phyloP scores from a whole-genome alignment of 1,140 invertebrate species.

The Venustaconcha ellipsiformis region DNA sequence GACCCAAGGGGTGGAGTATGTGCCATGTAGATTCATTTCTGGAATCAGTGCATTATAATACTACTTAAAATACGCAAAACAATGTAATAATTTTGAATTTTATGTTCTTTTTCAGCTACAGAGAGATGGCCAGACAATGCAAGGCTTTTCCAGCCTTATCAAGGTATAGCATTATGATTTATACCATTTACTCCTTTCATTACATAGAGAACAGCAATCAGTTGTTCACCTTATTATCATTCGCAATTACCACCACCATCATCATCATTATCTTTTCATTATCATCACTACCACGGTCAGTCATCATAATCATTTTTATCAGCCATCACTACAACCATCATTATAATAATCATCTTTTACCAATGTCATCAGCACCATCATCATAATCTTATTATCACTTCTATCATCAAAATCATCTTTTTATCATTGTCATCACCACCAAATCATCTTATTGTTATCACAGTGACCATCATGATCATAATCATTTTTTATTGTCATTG shows the following conservation, averaged over 20 bases:
- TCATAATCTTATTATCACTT: neutral
- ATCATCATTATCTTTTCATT: neutral
- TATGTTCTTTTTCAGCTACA: conserved; percentile 69
- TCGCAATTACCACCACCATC: neutral
- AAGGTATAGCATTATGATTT: conserved; percentile 66
- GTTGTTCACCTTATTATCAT: neutral
- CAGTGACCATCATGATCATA: no score
- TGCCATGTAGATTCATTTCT: no score
- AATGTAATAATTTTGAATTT: neutral
- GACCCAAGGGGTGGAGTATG: no score
- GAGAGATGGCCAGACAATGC: conserved; percentile 91
- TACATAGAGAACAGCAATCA: neutral
- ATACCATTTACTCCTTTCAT: neutral
- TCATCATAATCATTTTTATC: neutral
- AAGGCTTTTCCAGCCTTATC: conserved; percentile 86
- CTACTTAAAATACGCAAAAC: no score
- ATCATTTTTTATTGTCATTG: neutral
- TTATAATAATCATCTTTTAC: neutral
- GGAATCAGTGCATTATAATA: no score
- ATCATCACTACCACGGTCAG: neutral
- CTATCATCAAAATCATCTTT: neutral
- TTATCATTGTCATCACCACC: neutral
- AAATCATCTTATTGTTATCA: no score
- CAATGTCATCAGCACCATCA: neutral
- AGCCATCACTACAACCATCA: neutral